Percentiles rank a stretch among this genome's conserved stretches.
These are phyloP conservation scores for Rousettus madagascariensis DNA, from an alignment of 2,797 vertebrate genomes.

Conservation along the genomic window DNA sequence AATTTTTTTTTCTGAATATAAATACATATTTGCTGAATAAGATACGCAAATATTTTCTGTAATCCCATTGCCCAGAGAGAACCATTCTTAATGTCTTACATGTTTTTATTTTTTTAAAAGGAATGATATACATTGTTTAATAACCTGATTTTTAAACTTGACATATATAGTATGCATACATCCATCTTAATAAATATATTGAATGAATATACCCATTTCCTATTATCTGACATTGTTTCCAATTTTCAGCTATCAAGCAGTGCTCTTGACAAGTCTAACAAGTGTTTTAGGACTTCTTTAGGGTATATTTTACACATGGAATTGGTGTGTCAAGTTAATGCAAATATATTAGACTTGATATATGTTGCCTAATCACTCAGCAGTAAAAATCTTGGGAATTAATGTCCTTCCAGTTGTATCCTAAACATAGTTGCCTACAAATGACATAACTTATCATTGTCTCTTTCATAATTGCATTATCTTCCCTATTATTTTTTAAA, in stretches of 20 bases:
- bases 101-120: constrained; percentile 23
- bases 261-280: background rate
- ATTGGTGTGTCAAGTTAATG: background rate
- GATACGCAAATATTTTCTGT: constrained; percentile 32
- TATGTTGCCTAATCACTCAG: background rate
- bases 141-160: constrained; percentile 34
- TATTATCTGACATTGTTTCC: background rate
- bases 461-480: background rate
- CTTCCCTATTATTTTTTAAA: background rate
- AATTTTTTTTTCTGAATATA: constrained; percentile 41
- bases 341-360: background rate
- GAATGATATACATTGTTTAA: background rate
- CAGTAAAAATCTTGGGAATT: background rate
- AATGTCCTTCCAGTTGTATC: background rate
- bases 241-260: background rate
- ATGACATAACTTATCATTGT: background rate
- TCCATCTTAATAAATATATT: constrained; percentile 46
- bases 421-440: constrained; percentile 1
- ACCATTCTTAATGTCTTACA: background rate
- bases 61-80: background rate
- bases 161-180: background rate
- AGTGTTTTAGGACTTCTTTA: background rate
- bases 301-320: background rate
- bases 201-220: background rate
- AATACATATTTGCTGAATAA: constrained; percentile 40